Percentiles rank a stretch among this genome's conserved stretches.
Evolutionary conservation across 2,113 vertebrate species (phyloP).

Genomic region (Ptilorrhoa leucosticta): DNA sequence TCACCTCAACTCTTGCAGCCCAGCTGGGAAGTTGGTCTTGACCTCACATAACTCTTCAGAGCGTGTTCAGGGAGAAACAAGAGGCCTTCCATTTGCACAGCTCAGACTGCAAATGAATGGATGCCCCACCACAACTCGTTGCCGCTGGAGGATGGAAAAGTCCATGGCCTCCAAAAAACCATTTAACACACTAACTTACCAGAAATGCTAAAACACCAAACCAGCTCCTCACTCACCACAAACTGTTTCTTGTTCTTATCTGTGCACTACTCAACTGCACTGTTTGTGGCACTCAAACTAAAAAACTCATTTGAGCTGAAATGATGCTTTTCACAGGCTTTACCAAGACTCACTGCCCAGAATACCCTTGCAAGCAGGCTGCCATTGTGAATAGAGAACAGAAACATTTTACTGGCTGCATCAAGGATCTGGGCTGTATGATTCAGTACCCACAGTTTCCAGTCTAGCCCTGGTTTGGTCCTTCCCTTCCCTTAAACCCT

Average conservation of each 20-base stretch:
- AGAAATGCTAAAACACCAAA: not conserved
- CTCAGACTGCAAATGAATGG: fast-evolving
- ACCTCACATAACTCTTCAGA: not conserved
- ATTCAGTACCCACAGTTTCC: not conserved
- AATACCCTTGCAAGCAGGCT: not conserved
- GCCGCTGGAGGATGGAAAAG: not conserved
- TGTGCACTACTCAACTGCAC: not conserved
- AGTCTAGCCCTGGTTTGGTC: not conserved
- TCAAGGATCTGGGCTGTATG: not conserved
- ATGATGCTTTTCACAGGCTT: not conserved
- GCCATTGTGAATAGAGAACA: not conserved
- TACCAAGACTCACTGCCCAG: not conserved
- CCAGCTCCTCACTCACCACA: not conserved
- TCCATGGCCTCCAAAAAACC: no score
- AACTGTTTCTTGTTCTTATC: not conserved
- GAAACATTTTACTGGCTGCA: not conserved
- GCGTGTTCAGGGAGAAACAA: not conserved
- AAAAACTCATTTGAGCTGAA: not conserved
- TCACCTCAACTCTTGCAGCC: not conserved
- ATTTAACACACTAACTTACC: not conserved
- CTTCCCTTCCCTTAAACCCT: not conserved
- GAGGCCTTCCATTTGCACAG: not conserved
- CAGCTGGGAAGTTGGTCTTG: not conserved
- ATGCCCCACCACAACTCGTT: fast-evolving
- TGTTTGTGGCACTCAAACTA: not conserved